Conservation (phyloP, 2,888 invertebrate genomes). For the Hemicrepidius hirtus region DNA sequence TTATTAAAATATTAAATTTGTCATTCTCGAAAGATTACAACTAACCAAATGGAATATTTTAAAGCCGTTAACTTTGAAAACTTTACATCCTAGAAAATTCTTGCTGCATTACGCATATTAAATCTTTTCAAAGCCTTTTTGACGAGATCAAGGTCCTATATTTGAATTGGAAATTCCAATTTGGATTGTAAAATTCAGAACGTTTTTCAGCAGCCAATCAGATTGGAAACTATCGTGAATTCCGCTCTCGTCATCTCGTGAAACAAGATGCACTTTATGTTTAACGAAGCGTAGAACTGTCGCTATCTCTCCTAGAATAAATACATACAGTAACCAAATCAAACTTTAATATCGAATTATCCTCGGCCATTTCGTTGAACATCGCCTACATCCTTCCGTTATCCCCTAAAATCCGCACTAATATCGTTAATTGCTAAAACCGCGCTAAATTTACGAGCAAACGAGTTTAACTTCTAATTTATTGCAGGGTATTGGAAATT, state of each 20-base stretch:
- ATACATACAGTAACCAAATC: neutral
- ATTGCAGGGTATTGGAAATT: conserved; percentile 47
- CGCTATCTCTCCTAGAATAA: neutral
- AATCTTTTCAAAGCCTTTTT: too few species aligned
- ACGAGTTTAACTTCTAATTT: conserved; percentile 51
- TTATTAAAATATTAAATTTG: neutral
- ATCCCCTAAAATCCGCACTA: conserved; percentile 53
- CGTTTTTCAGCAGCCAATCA: too few species aligned
- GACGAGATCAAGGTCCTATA: too few species aligned
- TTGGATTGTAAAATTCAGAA: too few species aligned
- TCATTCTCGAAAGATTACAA: neutral
- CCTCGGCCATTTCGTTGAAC: conserved; percentile 34
- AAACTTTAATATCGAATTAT: conserved; percentile 43
- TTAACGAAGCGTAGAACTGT: neutral
- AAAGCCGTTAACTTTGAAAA: too few species aligned
- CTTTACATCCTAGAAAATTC: too few species aligned
- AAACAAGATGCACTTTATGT: too few species aligned
- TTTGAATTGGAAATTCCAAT: too few species aligned
- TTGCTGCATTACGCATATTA: too few species aligned
- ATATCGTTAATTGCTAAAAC: conserved; percentile 54
- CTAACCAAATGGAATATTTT: too few species aligned
- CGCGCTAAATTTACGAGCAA: conserved; percentile 47
- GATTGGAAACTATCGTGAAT: too few species aligned
- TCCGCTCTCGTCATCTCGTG: too few species aligned
- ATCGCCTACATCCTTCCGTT: conserved; percentile 48